phyloP scores from a whole-genome alignment of 1,140 invertebrate genomes.

The Dinoponera quadriceps region DNA sequence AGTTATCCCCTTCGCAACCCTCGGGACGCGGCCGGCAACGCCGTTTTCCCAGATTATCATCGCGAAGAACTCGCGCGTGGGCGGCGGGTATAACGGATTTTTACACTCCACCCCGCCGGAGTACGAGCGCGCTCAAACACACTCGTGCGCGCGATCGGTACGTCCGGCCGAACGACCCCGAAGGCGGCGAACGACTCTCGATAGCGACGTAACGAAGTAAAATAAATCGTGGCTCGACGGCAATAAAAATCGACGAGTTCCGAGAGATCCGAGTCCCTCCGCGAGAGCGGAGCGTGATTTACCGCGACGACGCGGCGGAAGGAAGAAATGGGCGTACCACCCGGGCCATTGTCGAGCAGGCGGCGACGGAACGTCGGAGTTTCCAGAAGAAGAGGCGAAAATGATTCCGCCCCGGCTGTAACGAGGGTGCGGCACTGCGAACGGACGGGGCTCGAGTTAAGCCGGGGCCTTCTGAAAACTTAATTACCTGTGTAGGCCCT shows the following conservation, averaged over 20 bases:
- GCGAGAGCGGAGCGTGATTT: constrained; percentile 66
- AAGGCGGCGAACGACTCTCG: constrained; percentile 63
- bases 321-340: constrained; percentile 51
- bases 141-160: not conserved
- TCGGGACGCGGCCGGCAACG: constrained; percentile 17
- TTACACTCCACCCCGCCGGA: constrained; percentile 38
- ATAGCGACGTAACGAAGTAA: constrained; percentile 73
- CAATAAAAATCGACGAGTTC: constrained; percentile 69
- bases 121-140: not conserved
- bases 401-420: constrained; percentile 57
- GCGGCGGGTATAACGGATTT: constrained; percentile 61
- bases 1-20: constrained; percentile 45
- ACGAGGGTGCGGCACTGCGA: constrained; percentile 41
- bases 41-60: constrained; percentile 62
- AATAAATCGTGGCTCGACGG: constrained; percentile 68
- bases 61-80: constrained; percentile 62
- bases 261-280: constrained; percentile 63
- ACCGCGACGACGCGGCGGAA: constrained; percentile 52
- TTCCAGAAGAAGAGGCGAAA: constrained; percentile 45
- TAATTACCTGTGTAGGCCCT: constrained; percentile 85
- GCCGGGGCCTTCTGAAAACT: constrained; percentile 84
- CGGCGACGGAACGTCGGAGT: constrained; percentile 51
- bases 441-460: constrained; percentile 71
- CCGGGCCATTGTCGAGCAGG: constrained; percentile 33
- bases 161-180: constrained; percentile 3